Percentiles rank a stretch among this genome's conserved stretches.
Conservation (phyloP, 2,797 vertebrate species). For the Alcedo quadribrachys region DNA sequence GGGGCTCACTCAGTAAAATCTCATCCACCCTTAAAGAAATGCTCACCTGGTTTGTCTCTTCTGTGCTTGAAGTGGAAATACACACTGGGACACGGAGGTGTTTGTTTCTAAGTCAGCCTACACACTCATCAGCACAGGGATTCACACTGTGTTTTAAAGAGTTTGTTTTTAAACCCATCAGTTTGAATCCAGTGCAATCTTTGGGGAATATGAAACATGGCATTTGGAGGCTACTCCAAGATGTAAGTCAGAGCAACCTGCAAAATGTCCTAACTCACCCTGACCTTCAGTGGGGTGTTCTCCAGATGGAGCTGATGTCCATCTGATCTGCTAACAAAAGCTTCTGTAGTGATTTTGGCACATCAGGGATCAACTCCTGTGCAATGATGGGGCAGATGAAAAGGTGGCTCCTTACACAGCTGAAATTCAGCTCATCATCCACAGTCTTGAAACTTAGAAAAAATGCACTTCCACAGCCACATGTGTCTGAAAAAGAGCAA, state of each 20-base stretch:
- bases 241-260: background rate
- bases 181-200: background rate
- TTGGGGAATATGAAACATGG: background rate
- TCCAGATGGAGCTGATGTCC: background rate
- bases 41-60: background rate
- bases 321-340: background rate
- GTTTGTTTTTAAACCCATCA: background rate
- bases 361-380: accelerated
- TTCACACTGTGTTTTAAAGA: background rate
- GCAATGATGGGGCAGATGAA: background rate
- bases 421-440: background rate
- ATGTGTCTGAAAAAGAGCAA: background rate
- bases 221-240: background rate
- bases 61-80: background rate
- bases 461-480: background rate
- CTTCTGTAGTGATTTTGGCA: background rate
- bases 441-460: background rate
- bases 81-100: background rate
- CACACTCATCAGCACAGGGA: background rate
- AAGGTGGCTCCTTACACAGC: background rate
- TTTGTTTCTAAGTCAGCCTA: background rate
- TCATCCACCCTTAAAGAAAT: background rate
- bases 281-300: background rate
- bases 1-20: background rate
- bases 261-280: background rate